Base-by-base conservation (phyloP, 2,888 invertebrate genomes). In the Amphimallon solstitiale region DNA sequence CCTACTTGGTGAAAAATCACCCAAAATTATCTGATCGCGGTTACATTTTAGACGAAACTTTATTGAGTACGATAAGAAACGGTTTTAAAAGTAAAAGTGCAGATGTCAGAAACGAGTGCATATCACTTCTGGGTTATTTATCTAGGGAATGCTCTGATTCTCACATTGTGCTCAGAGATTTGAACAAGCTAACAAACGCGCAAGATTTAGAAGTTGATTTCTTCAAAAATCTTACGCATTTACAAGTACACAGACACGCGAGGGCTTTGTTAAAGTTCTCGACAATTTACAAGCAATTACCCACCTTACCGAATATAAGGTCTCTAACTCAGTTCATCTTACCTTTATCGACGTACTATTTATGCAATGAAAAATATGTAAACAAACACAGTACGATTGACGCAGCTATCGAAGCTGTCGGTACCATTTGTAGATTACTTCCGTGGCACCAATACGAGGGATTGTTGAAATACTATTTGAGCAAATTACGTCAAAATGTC, bases 381-480 rank as follows among this genome's bases (percentile, higher is more conserved):
- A 89, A 89, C 64, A 92, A 94, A 75, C 93, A 94, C 77, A 89
- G 90, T 19, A 82, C 97, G 0, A 85, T 96, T 48, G 95, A 96
- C 78, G 91, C 92, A 0, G 92, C 95, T 0, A 92, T 96, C 68
- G 93, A 94, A 78, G 87, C 92, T 0, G 83, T 97, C 5, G 91
- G 92, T 0, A 87, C 88, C 0, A 88, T 93, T 60, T 93, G 94
- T 75, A 86, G 86, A 72, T 82, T 92, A 51, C 83, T 97, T 35
- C 93, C 96, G 0, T 98, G 98, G 98, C 89, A 92, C 75, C 91
- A 93, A 66, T 98, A 98, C 75, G 91, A 94, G 76, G 86, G 90
- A 0, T 85, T 96, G 35, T 83, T 98, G 2, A 92, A 92, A 73
- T 87, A 89, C 74, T 97, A 95, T 80, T 84, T 98, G 35, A 86